A percentile compares a stretch with the other conserved stretches of the same genome.
Conservation (phyloP, 2,113 vertebrate species). For the Toxostoma redivivum region DNA sequence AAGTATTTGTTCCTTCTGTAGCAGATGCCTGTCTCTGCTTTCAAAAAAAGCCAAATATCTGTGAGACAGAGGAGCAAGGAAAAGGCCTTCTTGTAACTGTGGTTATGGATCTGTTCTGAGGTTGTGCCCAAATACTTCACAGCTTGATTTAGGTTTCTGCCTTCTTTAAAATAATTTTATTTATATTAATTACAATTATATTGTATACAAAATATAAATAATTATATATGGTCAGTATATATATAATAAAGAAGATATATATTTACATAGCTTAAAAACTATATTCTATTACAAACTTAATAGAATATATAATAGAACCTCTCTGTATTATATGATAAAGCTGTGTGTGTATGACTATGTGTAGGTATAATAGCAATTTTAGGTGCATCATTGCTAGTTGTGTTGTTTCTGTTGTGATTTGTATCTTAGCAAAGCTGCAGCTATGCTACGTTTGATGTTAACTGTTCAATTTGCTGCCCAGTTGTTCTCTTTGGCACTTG, state of each 20-base stretch:
- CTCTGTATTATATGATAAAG: background rate
- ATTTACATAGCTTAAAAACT: background rate
- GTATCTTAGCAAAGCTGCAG: background rate
- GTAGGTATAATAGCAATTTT: background rate
- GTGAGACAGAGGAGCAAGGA: background rate
- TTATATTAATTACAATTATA: background rate
- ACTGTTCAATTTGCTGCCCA: background rate
- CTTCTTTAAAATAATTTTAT: background rate
- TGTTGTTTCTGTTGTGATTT: background rate
- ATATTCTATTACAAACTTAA: background rate
- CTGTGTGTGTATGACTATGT: background rate
- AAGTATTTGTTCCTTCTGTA: slow-evolving; percentile 20
- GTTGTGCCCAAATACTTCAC: background rate
- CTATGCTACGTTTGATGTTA: background rate
- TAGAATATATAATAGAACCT: background rate
- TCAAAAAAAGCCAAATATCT: background rate
- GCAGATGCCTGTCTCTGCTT: slow-evolving; percentile 6
- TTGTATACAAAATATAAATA: background rate
- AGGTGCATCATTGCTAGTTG: background rate
- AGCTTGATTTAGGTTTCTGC: background rate
- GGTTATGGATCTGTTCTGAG: background rate
- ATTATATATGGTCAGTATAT: background rate
- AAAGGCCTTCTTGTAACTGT: background rate
- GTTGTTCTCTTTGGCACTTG: background rate
- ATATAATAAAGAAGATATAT: background rate